Conservation (phyloP, 37 sponge, comb jelly and placozoan species). For the Diacarnus erythraeanus region DNA sequence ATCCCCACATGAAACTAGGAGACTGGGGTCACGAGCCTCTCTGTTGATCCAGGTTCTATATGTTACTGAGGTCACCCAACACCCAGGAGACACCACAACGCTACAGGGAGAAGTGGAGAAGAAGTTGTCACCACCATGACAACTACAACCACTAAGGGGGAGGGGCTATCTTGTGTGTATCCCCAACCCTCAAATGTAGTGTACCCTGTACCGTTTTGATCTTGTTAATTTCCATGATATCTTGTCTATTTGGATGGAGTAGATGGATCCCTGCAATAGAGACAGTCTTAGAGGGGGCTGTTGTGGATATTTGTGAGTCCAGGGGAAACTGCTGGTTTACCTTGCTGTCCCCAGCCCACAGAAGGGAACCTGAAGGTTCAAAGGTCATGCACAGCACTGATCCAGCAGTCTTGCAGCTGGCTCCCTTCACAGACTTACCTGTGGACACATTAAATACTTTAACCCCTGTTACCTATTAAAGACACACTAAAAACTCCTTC, state of each 20-base stretch:
- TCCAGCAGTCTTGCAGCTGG: constrained; percentile 79
- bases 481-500: too few species aligned
- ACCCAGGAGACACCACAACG: constrained; percentile 65
- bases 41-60: constrained; percentile 89
- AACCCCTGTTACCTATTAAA: constrained; percentile 82
- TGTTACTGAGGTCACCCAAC: constrained; percentile 67
- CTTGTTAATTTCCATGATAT: constrained; percentile 70
- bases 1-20: constrained; percentile 72
- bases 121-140: neutral
- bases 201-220: constrained; percentile 50
- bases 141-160: neutral
- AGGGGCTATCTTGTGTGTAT: neutral
- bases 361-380: constrained; percentile 64
- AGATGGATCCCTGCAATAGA: constrained; percentile 87
- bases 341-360: constrained; percentile 89
- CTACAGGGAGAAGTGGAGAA: constrained; percentile 16
- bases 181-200: neutral
- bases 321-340: constrained; percentile 20
- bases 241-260: constrained; percentile 60
- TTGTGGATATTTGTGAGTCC: too few species aligned
- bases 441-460: constrained; percentile 88
- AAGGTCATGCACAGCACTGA: constrained; percentile 62
- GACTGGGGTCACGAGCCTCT: constrained; percentile 85
- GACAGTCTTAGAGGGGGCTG: too few species aligned
- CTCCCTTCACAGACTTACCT: constrained; percentile 77